Evolutionary conservation across 2,797 vertebrate genomes (phyloP), one percentile per base, ranked within the genome.

Genomic region (Lithobates sylvaticus): DNA sequence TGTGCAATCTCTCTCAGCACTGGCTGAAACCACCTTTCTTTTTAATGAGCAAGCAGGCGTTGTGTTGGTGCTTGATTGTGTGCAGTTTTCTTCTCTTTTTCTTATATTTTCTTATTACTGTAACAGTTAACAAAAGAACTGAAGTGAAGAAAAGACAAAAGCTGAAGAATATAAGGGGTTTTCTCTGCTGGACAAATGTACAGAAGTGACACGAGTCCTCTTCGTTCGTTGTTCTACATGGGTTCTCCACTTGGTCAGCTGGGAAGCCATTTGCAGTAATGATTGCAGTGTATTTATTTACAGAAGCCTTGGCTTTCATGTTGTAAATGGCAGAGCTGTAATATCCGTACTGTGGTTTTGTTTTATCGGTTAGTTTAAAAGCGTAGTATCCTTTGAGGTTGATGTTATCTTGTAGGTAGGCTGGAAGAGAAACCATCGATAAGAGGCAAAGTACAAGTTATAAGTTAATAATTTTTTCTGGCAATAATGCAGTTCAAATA

Each of bases 371-470:
- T 72, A 99, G 90, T 67, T 95, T 97, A 95, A 97, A 99, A 5
- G 96, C 88, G 0, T 97, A 99, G 88, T 98, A 98, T 71, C 98
- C 98, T 90, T 94, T 94, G 69, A 99, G 90, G 90, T 97, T 97
- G 88, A 99, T 92, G 78, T 95, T 93, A 88, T 99, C 97, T 34
- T 95, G 84, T 54, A 95, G 91, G 44, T 91, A 93, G 86, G 97
- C 98, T 99, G 90, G 69, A 77, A 81, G 16, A 86, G 29, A 75
- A 79, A 47, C 15, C 4, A 54, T 18, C 4, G 18, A 54, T 54
- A n/a, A 61, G 21, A 7, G 1, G 21, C 54, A 61, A 61, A 23
- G 18, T 61, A 61, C 54, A 61, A 23, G 54, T 61, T 7, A 61
- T 23, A 61, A 61, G 21, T 23, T 0, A 2, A n/a, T 61, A 7